phyloP scores from a whole-genome alignment of 2,797 vertebrate species.

The Karalla daura region DNA sequence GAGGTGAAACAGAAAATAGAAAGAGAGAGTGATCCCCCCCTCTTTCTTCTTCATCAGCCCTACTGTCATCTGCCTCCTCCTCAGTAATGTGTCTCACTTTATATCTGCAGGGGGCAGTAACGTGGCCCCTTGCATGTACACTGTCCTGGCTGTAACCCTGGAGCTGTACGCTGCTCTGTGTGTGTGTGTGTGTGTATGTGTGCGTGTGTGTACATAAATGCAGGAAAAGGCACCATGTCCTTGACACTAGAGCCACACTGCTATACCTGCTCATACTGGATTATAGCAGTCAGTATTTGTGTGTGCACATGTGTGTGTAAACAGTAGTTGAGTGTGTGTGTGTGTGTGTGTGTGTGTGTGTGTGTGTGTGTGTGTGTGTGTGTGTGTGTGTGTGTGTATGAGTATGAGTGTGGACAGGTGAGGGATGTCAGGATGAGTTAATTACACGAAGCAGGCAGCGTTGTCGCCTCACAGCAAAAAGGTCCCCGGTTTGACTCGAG shows the following conservation, averaged over 20 bases:
- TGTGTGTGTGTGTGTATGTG: conserved; percentile 13
- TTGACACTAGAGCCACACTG: conserved; percentile 54
- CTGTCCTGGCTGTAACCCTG: conserved; percentile 45
- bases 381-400: conserved; percentile 33
- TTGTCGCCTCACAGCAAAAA: too few relatives aligned
- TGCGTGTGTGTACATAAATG: background rate
- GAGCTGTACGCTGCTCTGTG: conserved; percentile 27
- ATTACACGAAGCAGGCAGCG: conserved; percentile 20
- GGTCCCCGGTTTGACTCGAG: too few relatives aligned
- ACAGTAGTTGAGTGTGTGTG: conserved; percentile 40
- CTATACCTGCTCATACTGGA: conserved; percentile 33
- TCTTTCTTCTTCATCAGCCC: conserved; percentile 12
- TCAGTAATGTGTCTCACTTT: conserved; percentile 43
- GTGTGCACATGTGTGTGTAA: conserved; percentile 53
- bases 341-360: too few relatives aligned
- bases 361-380: conserved; percentile 36
- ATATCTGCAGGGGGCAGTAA: conserved; percentile 78
- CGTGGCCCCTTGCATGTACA: conserved; percentile 49
- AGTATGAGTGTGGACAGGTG: conserved; percentile 40
- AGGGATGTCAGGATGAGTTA: conserved; percentile 34
- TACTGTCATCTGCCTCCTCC: conserved; percentile 46
- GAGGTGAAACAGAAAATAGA: too few relatives aligned
- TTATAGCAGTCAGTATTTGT: conserved; percentile 30
- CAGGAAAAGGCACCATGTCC: conserved; percentile 50
- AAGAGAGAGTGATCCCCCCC: conserved; percentile 6